Conservation (phyloP, 2,797 vertebrate genomes). For the Siniperca scherzeri region DNA sequence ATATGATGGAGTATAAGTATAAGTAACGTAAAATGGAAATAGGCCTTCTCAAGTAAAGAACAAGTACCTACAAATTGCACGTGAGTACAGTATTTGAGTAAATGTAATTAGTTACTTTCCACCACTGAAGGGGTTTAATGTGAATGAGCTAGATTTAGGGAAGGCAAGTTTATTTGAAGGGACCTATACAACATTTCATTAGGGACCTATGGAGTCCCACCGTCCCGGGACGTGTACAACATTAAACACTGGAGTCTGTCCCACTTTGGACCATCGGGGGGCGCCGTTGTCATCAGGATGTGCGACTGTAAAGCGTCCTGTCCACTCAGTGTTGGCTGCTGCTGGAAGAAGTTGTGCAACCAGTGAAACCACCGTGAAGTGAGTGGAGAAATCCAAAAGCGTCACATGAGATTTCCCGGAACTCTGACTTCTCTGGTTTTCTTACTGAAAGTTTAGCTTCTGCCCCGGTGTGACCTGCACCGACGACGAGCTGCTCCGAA, state of each 20-base stretch:
- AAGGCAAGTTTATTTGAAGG: not conserved
- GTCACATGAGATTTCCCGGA: constrained; percentile 73
- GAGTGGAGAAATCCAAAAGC: constrained; percentile 29
- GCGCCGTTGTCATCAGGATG: constrained; percentile 73
- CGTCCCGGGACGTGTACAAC: constrained; percentile 5
- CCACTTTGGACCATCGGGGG: constrained; percentile 58
- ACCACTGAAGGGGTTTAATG: not conserved
- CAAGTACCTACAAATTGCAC: not conserved
- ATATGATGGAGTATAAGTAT: not conserved
- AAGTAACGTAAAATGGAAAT: not conserved
- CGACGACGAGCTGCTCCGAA: constrained; percentile 31
- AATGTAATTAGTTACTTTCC: not conserved
- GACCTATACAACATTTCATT: not conserved
- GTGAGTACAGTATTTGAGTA: no score
- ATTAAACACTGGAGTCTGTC: not conserved
- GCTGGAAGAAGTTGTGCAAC: constrained; percentile 72
- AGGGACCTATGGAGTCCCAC: not conserved
- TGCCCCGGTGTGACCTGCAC: not conserved
- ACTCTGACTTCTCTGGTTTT: not conserved
- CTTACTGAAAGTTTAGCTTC: not conserved
- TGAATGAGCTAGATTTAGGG: not conserved
- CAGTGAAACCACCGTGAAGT: constrained; percentile 43
- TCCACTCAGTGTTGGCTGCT: not conserved
- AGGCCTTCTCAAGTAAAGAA: not conserved
- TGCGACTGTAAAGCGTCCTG: not conserved